These are phyloP conservation scores for Scarus forsteni DNA, from an alignment of 2,797 vertebrate species.

Conservation along the genomic window DNA sequence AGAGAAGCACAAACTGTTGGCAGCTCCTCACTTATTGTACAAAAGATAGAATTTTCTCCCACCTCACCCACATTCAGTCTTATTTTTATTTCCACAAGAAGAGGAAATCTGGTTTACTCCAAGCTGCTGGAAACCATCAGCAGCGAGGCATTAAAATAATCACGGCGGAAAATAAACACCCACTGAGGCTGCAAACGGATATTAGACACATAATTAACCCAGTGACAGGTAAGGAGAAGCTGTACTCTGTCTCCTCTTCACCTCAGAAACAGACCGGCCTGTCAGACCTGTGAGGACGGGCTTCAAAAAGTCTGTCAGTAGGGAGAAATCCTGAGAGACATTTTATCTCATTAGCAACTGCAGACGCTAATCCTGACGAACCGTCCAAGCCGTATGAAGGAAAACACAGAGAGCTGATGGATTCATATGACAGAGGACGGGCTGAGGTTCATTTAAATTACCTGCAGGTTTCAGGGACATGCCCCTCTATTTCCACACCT, in stretches of 20 bases:
- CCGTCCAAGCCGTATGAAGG: background rate
- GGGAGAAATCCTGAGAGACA: constrained; percentile 1
- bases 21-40: constrained; percentile 22
- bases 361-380: constrained; percentile 7
- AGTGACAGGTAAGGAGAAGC: background rate
- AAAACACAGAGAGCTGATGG: background rate
- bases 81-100: background rate
- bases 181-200: background rate
- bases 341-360: constrained; percentile 19
- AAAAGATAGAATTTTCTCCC: constrained; percentile 27
- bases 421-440: background rate
- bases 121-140: constrained; percentile 7
- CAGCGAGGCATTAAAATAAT: constrained; percentile 14
- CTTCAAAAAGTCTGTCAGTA: constrained; percentile 22
- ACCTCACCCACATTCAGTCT: constrained; percentile 36
- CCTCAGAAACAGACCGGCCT: background rate
- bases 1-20: constrained; percentile 14
- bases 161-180: background rate
- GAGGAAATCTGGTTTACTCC: background rate
- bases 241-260: background rate
- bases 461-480: background rate
- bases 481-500: background rate
- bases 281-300: constrained; percentile 15
- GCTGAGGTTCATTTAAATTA: background rate
- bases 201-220: constrained; percentile 6